Percentiles rank a stretch among this genome's conserved stretches.
phyloP scores from a whole-genome alignment of 2,888 invertebrate genomes.

The Drosophila atripex region DNA sequence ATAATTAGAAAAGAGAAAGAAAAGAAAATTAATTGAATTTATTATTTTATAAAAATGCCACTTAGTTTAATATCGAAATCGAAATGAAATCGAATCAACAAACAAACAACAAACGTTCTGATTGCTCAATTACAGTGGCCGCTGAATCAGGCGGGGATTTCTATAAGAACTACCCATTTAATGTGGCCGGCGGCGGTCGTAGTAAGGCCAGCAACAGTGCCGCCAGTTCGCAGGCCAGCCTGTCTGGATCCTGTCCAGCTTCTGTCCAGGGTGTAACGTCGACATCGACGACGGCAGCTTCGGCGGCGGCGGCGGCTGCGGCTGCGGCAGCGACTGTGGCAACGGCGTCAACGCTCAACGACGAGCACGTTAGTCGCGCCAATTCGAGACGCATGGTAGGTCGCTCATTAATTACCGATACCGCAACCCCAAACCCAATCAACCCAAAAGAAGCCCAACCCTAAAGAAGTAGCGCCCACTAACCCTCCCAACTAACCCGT shows the following conservation, averaged over 20 bases:
- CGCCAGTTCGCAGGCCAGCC: conserved; percentile 62
- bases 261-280: conserved; percentile 21
- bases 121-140: conserved; percentile 88
- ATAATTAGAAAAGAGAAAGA: conserved; percentile 37
- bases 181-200: conserved; percentile 85
- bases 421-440: conserved; percentile 42
- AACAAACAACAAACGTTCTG: conserved; percentile 64
- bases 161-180: conserved; percentile 93
- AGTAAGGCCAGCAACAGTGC: conserved; percentile 85
- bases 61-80: conserved; percentile 59
- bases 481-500: conserved; percentile 26
- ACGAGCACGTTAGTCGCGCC: conserved; percentile 83
- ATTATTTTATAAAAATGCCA: conserved; percentile 75
- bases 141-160: conserved; percentile 92
- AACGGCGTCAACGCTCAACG: conserved; percentile 76
- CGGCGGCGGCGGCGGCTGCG: conserved; percentile 64
- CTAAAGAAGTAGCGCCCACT: conserved; percentile 24
- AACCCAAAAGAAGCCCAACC: conserved; percentile 25
- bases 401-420: conserved; percentile 80
- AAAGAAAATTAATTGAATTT: conserved; percentile 83
- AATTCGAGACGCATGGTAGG: conserved; percentile 88
- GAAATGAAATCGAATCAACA: conserved; percentile 48
- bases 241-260: conserved; percentile 35
- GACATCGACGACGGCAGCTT: conserved; percentile 82
- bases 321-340: conserved; percentile 60